Evolutionary conservation across 2,113 vertebrate genomes (phyloP).

Genomic region (Rynchops niger): DNA sequence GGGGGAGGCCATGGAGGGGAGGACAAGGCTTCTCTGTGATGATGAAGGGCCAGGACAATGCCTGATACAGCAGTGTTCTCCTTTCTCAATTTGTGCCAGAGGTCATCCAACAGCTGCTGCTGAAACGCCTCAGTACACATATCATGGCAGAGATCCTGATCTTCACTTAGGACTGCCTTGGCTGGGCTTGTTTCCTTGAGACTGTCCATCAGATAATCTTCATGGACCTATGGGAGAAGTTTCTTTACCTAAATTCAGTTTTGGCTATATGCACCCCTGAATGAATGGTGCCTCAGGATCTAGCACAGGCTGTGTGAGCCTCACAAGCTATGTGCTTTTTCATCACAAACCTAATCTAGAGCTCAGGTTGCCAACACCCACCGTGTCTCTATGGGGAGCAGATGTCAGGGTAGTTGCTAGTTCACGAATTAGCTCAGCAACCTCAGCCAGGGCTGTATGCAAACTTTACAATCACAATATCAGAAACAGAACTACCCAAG

Average conservation of each 20-base stretch:
- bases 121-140: background rate
- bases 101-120: background rate
- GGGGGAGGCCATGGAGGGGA: background rate
- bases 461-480: background rate
- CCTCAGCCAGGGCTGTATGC: background rate
- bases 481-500: background rate
- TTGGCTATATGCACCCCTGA: background rate
- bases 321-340: background rate
- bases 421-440: background rate
- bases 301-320: background rate
- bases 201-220: background rate
- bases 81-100: background rate
- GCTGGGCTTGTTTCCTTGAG: background rate
- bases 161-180: background rate
- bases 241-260: background rate
- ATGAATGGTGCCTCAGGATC: background rate
- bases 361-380: background rate
- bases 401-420: background rate
- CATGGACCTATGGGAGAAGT: background rate
- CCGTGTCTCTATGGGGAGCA: fast-evolving
- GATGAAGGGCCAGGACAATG: background rate
- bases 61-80: background rate
- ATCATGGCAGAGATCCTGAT: background rate
- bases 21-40: background rate
- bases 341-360: background rate